Evolutionary conservation across 2,888 invertebrate genomes (phyloP).

Genomic region (Chrysolina oricalcia): DNA sequence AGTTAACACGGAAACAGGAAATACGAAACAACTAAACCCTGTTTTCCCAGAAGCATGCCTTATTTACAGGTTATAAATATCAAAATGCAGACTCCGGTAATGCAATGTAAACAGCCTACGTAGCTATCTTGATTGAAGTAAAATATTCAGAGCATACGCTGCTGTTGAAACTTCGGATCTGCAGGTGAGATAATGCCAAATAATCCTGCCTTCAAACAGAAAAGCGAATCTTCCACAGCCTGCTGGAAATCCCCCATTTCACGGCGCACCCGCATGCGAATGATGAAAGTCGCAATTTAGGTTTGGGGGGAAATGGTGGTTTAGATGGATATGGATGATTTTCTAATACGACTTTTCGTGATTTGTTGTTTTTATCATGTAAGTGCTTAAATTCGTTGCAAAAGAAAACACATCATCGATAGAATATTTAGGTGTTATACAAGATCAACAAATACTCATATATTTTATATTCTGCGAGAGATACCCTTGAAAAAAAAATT

Average conservation of each 20-base stretch:
- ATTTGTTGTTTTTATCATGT: no score
- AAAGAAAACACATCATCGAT: no score
- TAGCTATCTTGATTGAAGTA: constrained; percentile 38
- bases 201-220: constrained; percentile 25
- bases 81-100: constrained; percentile 11
- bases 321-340: background rate
- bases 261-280: background rate
- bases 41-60: background rate
- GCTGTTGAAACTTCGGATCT: constrained; percentile 12
- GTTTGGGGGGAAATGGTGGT: background rate
- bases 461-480: no score
- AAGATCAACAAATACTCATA: no score
- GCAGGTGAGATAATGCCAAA: constrained; percentile 30
- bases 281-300: constrained; percentile 7
- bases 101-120: constrained; percentile 32
- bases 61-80: constrained; percentile 26
- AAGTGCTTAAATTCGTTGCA: no score
- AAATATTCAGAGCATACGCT: constrained; percentile 37
- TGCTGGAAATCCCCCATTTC: constrained; percentile 21
- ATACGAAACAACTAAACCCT: background rate
- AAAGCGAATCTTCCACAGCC: constrained; percentile 12
- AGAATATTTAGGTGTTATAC: no score
- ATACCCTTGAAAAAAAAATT: no score
- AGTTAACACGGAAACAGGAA: background rate
- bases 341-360: background rate